Evolutionary conservation across 1,140 invertebrate genomes (phyloP), one percentile per base, ranked within the genome.

Genomic region (Aphelenchoides avenae): DNA sequence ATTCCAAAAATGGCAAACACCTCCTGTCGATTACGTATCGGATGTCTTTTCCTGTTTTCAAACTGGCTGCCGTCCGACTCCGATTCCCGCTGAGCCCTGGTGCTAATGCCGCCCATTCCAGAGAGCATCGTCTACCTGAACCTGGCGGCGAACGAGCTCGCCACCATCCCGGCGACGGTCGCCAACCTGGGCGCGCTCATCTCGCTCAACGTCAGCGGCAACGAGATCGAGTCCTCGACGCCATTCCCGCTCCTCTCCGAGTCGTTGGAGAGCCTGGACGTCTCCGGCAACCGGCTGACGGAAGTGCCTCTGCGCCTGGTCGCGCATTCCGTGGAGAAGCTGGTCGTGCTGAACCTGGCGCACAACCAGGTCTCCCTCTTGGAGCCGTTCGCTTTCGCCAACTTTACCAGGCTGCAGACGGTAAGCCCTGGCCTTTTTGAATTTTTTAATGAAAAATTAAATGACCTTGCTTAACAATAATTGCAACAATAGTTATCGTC

Each of bases 321-420:
- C 15, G 36, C 49, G 24, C 29, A 54, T 11, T 70, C 64, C 3
- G 36, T 55, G 1, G 30, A 34, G 3, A 26, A 57, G 1, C 15
- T 72, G 29, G 24, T 36, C 18, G 47, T 30, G 3, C 43, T 72
- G 9, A 46, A 60, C 29, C 33, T 74, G 30, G 44, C 55, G 13
- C 26, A 37, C 11, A 72, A 72, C 54, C 34, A 39, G 29, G 71
- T 72, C 37, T 34, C 27, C 26, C 30, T 55, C 6, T n/a, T 72
- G n/a, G 26, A 64, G 20, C 42, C 52, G 20, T 30, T 31, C 6
- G 41, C 40, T n/a, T 51, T 72, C 13, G n/a, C 31, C 22, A 71
- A 71, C 65, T 62, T 70, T 22, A 72, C 57, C 15, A 47, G 51
- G 26, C 52, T 71, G 11, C 53, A 72, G 57, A 61, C 57, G 66